These are phyloP conservation scores for Synanthedon vespiformis DNA, from an alignment of 2,888 invertebrate species.

Conservation along the genomic window DNA sequence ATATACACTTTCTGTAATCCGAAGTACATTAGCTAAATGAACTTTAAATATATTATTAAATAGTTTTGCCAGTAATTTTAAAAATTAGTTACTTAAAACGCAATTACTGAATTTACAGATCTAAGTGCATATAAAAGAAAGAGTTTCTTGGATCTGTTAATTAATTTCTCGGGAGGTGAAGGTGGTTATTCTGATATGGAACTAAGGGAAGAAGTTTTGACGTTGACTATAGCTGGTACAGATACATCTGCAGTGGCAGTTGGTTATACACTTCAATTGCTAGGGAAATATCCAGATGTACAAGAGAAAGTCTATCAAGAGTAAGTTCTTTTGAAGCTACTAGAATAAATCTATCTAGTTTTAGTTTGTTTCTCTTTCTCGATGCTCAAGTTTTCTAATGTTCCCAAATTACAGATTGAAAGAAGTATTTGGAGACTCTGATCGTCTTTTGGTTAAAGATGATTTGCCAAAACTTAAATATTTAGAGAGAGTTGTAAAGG, in stretches of 20 bases:
- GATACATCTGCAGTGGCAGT: constrained; percentile 59
- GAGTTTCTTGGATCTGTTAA: constrained; percentile 67
- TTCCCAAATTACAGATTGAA: constrained; percentile 23
- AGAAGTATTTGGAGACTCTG: constrained; percentile 41
- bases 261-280: constrained; percentile 48
- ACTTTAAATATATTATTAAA: neutral
- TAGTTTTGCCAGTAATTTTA: neutral
- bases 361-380: neutral
- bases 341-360: neutral
- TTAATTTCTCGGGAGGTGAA: constrained; percentile 58
- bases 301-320: constrained; percentile 57
- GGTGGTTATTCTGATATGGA: constrained; percentile 63
- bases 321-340: constrained; percentile 26
- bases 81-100: neutral
- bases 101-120: constrained; percentile 20
- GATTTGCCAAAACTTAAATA: constrained; percentile 43
- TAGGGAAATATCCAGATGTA: constrained; percentile 54
- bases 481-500: constrained; percentile 50
- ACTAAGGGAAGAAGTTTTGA: constrained; percentile 69
- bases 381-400: neutral
- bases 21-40: too few species aligned
- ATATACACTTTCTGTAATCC: too few species aligned
- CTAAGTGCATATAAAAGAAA: constrained; percentile 40
- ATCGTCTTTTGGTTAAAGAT: constrained; percentile 41
- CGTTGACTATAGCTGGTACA: constrained; percentile 68